phyloP scores from a whole-genome alignment of 2,113 vertebrate species.

The Istiophorus platypterus region DNA sequence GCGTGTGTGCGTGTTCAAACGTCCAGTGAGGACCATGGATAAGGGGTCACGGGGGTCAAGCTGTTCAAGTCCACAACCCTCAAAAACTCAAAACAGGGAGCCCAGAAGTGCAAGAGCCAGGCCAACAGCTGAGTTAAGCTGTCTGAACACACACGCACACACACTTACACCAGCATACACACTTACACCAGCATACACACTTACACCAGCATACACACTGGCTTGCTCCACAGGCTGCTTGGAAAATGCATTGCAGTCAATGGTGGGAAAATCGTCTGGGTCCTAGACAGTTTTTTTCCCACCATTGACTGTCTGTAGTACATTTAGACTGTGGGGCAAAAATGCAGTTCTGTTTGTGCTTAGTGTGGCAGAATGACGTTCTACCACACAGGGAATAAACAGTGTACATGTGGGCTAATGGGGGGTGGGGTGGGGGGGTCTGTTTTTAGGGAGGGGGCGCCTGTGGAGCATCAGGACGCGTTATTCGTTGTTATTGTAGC shows the following conservation, averaged over 20 bases:
- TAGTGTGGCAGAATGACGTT: not conserved
- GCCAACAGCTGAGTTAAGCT: slow-evolving; percentile 68
- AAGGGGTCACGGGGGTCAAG: slow-evolving; percentile 59
- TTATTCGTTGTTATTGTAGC: not conserved
- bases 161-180: too few species aligned
- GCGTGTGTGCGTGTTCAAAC: not conserved
- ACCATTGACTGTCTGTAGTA: slow-evolving; percentile 64
- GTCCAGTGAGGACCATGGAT: not conserved
- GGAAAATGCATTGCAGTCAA: slow-evolving; percentile 72
- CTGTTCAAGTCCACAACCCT: slow-evolving; percentile 32
- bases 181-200: too few species aligned
- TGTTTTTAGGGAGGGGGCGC: not conserved
- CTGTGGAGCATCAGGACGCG: slow-evolving; percentile 8
- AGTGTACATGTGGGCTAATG: not conserved
- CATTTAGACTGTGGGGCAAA: slow-evolving; percentile 16
- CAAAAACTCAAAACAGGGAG: slow-evolving; percentile 44
- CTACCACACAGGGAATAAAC: slow-evolving; percentile 20
- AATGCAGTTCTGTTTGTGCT: slow-evolving; percentile 11
- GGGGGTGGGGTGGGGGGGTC: too few species aligned
- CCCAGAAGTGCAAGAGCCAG: slow-evolving; percentile 50
- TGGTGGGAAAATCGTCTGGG: slow-evolving; percentile 78
- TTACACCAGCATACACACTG: too few species aligned
- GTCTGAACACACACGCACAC: slow-evolving; percentile 45
- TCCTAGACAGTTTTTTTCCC: slow-evolving; percentile 72
- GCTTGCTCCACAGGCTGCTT: slow-evolving; percentile 55